Conservation (phyloP, 2,113 vertebrate genomes). For the Proteles cristata region DNA sequence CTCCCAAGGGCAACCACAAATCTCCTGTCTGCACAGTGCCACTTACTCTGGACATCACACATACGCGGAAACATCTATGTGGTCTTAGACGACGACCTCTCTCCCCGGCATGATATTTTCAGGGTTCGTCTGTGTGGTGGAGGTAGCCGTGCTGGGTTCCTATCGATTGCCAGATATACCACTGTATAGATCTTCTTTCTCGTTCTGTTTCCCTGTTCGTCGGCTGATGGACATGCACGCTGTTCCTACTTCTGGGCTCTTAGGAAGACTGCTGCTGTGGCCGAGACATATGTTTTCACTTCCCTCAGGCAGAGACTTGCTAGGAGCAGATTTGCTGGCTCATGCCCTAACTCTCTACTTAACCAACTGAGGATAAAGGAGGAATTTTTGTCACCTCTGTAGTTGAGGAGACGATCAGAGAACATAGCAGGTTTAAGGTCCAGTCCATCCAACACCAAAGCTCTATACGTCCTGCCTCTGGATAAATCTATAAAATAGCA, state of each 20-base stretch:
- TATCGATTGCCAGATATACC: neutral
- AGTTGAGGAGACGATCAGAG: neutral
- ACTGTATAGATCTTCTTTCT: no score
- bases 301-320: neutral
- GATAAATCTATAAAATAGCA: neutral
- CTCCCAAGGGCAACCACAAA: neutral
- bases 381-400: neutral
- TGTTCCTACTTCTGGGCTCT: neutral
- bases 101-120: neutral
- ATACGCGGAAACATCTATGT: neutral
- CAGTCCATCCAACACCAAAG: neutral
- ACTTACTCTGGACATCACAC: neutral
- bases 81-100: neutral
- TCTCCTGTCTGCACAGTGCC: neutral
- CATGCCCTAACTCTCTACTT: neutral
- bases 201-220: neutral
- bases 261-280: neutral
- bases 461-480: neutral
- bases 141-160: neutral
- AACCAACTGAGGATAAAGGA: neutral
- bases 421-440: neutral
- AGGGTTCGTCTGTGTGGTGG: neutral
- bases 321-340: neutral
- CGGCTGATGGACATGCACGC: neutral
- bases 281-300: neutral